Conservation (phyloP, 2,888 invertebrate species). For the Masnerella sp. region DNA sequence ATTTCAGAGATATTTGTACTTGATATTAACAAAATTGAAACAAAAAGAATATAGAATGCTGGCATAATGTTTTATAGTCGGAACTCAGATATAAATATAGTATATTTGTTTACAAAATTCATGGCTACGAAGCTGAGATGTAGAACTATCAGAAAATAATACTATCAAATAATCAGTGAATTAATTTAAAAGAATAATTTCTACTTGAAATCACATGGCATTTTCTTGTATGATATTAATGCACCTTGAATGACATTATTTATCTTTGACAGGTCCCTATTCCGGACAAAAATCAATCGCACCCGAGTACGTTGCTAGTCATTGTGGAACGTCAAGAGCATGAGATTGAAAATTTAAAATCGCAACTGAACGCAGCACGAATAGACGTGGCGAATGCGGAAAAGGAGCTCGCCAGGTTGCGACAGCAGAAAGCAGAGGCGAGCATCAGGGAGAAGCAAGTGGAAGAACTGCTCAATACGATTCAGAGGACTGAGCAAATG, state of each 20-base stretch:
- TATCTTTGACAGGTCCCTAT: slow-evolving; percentile 65
- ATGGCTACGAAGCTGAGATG: too few species aligned
- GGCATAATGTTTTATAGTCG: too few species aligned
- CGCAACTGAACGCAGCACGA: slow-evolving; percentile 82
- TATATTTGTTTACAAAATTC: too few species aligned
- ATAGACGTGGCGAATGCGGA: slow-evolving; percentile 83
- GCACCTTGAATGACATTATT: not conserved
- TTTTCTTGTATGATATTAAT: not conserved
- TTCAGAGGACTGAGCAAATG: slow-evolving; percentile 88
- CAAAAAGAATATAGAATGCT: too few species aligned
- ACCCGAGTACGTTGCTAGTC: slow-evolving; percentile 74
- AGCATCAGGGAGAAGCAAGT: slow-evolving; percentile 85
- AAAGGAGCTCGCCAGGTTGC: slow-evolving; percentile 85
- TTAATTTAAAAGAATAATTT: too few species aligned
- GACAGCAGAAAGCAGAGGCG: slow-evolving; percentile 85
- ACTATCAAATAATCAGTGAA: too few species aligned
- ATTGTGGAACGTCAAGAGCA: slow-evolving; percentile 82
- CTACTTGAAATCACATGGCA: too few species aligned
- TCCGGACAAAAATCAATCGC: slow-evolving; percentile 71
- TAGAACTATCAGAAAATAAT: too few species aligned
- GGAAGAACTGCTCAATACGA: slow-evolving; percentile 86
- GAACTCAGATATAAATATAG: too few species aligned
- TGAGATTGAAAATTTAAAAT: slow-evolving; percentile 85
- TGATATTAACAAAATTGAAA: too few species aligned
- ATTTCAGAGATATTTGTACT: too few species aligned